A percentile compares a stretch with the other conserved stretches of the same genome.
Conservation (phyloP, 2,888 invertebrate species). For the Pachydiplax longipennis region DNA sequence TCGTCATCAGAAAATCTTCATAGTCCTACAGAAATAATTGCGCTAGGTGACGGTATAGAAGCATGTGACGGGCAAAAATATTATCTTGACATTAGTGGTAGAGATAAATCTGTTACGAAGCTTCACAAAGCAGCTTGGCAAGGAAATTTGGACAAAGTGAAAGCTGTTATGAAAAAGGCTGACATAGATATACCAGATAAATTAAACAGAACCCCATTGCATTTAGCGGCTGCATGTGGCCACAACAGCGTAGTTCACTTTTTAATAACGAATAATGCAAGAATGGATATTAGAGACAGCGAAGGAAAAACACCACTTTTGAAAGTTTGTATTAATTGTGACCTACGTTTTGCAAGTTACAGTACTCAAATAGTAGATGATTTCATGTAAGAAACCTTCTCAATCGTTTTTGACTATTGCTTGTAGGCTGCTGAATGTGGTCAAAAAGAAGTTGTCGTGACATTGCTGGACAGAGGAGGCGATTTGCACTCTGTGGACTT, state of each 20-base stretch:
- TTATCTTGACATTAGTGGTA: slow-evolving; percentile 54
- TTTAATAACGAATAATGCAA: slow-evolving; percentile 54
- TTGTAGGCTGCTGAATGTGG: slow-evolving; percentile 55
- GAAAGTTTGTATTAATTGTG: slow-evolving; percentile 51
- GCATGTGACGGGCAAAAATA: slow-evolving; percentile 51
- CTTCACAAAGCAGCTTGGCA: slow-evolving; percentile 56
- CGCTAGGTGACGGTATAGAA: slow-evolving; percentile 42
- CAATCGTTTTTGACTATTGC: neutral
- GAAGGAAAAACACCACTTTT: slow-evolving; percentile 56
- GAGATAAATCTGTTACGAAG: slow-evolving; percentile 55
- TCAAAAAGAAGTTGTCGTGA: slow-evolving; percentile 53
- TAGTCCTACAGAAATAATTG: slow-evolving; percentile 46
- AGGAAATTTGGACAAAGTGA: slow-evolving; percentile 55
- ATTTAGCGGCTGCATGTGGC: slow-evolving; percentile 55
- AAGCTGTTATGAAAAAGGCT: slow-evolving; percentile 53
- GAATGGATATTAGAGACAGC: slow-evolving; percentile 52
- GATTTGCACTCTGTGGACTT: slow-evolving; percentile 53
- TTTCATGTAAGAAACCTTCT: neutral
- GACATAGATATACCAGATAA: slow-evolving; percentile 55
- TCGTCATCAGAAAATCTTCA: slow-evolving; percentile 45
- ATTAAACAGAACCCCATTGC: slow-evolving; percentile 54
- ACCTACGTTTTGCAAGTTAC: neutral
- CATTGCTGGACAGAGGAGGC: slow-evolving; percentile 54
- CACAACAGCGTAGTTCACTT: slow-evolving; percentile 55
- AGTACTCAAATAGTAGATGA: neutral